A percentile compares a stretch with the other conserved stretches of the same genome.
These are phyloP conservation scores for Natrix natrix DNA, from an alignment of 2,797 vertebrate species.

Conservation along the genomic window DNA sequence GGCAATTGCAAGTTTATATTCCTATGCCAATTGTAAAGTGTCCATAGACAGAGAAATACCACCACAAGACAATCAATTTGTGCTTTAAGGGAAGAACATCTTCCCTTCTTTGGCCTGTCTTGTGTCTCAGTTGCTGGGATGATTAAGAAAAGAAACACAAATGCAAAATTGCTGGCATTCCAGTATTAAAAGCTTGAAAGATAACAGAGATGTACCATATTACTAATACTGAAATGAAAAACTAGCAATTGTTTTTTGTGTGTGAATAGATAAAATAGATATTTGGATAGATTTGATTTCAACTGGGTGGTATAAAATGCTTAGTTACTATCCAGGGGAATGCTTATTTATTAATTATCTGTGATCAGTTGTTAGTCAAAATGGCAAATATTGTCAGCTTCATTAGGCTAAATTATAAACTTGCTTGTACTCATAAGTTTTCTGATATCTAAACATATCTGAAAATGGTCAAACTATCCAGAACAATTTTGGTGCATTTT, in stretches of 20 bases:
- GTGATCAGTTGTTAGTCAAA: not conserved
- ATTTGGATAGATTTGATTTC: not conserved
- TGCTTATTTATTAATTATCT: not conserved
- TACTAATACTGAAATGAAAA: not conserved
- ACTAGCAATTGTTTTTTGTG: not conserved
- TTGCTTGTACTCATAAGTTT: not conserved
- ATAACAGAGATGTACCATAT: not conserved
- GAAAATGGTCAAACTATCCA: not conserved
- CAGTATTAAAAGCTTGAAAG: not conserved
- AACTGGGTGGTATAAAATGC: not conserved
- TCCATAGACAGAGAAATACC: not conserved
- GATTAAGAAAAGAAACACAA: not conserved
- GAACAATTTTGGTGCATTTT: not conserved
- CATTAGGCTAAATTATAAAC: not conserved
- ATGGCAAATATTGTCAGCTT: not conserved
- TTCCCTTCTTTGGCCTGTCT: not conserved
- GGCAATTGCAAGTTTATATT: not conserved
- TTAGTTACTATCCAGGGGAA: not conserved
- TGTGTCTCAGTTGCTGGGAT: not conserved
- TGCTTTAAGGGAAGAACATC: not conserved
- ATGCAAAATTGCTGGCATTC: not conserved
- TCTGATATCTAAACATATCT: not conserved
- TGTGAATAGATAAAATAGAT: not conserved
- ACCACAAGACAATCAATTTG: not conserved
- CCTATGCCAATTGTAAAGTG: not conserved